Evolutionary conservation across 1,140 invertebrate genomes (phyloP).

Genomic region (Tribolium madens): DNA sequence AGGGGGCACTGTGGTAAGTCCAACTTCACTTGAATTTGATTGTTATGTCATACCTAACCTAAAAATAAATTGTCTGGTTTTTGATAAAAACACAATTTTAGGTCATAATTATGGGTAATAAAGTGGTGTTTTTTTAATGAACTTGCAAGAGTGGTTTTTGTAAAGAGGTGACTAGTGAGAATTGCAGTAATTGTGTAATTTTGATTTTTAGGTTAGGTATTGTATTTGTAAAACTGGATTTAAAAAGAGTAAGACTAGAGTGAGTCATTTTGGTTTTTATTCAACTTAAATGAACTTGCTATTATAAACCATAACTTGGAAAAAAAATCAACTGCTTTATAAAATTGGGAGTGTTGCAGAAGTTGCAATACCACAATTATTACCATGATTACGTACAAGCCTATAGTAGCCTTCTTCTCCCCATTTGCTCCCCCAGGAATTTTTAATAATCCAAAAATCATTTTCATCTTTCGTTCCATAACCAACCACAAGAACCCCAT

Average conservation of each 20-base stretch:
- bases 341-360: constrained; percentile 65
- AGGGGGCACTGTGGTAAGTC: constrained; percentile 73
- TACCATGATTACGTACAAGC: constrained; percentile 85
- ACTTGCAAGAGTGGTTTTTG: too few species aligned
- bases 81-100: background rate
- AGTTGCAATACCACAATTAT: constrained; percentile 89
- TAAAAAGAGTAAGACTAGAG: too few species aligned
- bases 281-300: too few species aligned
- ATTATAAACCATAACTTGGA: background rate
- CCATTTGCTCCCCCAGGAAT: constrained; percentile 70
- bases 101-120: too few species aligned
- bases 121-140: too few species aligned
- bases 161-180: too few species aligned
- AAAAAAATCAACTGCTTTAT: constrained; percentile 10
- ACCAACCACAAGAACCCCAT: constrained; percentile 71
- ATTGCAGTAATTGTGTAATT: background rate
- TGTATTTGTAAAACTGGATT: too few species aligned
- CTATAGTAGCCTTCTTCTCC: constrained; percentile 78
- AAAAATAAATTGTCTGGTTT: background rate
- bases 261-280: too few species aligned
- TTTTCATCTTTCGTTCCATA: constrained; percentile 83
- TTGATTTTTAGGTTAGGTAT: background rate
- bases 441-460: constrained; percentile 67
- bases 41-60: constrained; percentile 55
- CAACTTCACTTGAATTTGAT: background rate